Evolutionary conservation across 2,888 invertebrate genomes (phyloP).

Genomic region (Morpho deidamia): DNA sequence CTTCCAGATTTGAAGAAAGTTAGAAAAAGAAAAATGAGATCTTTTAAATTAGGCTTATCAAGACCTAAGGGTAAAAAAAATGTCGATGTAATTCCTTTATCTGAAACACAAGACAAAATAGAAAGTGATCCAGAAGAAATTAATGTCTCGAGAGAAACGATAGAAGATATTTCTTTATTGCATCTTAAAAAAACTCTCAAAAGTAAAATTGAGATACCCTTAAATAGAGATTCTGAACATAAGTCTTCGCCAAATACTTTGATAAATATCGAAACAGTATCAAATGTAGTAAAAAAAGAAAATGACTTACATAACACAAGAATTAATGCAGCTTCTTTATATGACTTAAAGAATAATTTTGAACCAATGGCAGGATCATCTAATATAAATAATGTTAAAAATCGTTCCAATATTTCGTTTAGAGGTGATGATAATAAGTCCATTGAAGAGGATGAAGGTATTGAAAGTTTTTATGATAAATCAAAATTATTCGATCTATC

Average conservation of each 20-base stretch:
- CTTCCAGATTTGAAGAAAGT: conserved; percentile 63
- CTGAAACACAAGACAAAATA: conserved; percentile 22
- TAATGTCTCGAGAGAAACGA: conserved; percentile 53
- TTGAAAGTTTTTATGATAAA: conserved; percentile 61
- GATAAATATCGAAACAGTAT: conserved; percentile 23
- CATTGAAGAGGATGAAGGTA: conserved; percentile 48
- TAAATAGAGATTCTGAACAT: neutral
- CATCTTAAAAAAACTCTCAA: conserved; percentile 37
- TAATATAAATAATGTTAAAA: conserved; percentile 24
- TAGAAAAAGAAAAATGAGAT: conserved; percentile 65
- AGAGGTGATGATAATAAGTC: conserved; percentile 46
- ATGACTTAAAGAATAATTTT: conserved; percentile 51
- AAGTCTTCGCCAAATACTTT: neutral
- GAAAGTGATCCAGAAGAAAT: conserved; percentile 41
- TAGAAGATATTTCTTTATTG: conserved; percentile 45
- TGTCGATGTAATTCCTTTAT: conserved; percentile 3
- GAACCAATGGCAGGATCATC: conserved; percentile 61
- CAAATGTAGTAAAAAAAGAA: conserved; percentile 41
- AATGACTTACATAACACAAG: conserved; percentile 26
- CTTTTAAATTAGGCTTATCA: conserved; percentile 62
- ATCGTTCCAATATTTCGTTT: conserved; percentile 27
- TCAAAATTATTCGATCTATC: conserved; percentile 61
- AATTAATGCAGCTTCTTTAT: conserved; percentile 38
- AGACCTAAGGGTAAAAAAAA: conserved; percentile 52
- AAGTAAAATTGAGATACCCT: neutral